Conservation (phyloP, 2,797 vertebrate species). For the Sternotherus odoratus region DNA sequence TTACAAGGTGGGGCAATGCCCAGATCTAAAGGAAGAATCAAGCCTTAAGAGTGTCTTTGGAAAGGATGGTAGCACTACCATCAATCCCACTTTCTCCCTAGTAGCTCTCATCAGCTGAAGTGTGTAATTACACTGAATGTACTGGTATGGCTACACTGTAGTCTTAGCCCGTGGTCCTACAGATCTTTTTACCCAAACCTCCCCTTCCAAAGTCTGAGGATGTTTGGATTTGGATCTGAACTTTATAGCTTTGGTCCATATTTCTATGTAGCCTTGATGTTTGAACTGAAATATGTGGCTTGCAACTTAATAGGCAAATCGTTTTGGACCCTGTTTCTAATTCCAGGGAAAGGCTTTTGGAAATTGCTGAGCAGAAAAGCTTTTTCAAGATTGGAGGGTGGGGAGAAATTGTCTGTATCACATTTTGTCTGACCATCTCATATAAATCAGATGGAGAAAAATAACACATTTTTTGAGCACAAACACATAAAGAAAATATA, state of each 20-base stretch:
- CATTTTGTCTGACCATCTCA: constrained; percentile 31
- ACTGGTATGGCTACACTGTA: neutral
- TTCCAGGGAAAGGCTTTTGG: constrained; percentile 60
- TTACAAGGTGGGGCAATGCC: constrained; percentile 52
- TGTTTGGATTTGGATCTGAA: constrained; percentile 74
- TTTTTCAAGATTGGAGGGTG: constrained; percentile 21
- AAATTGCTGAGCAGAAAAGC: constrained; percentile 30
- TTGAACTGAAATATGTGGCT: constrained; percentile 64
- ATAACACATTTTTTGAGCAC: neutral
- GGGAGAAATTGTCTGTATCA: neutral
- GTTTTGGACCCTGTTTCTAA: constrained; percentile 62
- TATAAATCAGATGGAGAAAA: constrained; percentile 39
- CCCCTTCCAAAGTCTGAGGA: constrained; percentile 56
- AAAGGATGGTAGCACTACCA: constrained; percentile 60
- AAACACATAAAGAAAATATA: constrained; percentile 33
- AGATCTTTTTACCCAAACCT: neutral
- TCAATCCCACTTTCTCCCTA: constrained; percentile 27
- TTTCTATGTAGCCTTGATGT: constrained; percentile 72
- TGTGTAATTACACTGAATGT: constrained; percentile 51
- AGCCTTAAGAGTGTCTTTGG: constrained; percentile 66
- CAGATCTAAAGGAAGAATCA: constrained; percentile 62
- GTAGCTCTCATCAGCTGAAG: constrained; percentile 73
- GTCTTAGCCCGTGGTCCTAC: neutral
- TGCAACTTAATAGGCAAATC: constrained; percentile 65
- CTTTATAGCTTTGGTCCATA: constrained; percentile 65